These are phyloP conservation scores for Drosophila mettleri DNA, from an alignment of 2,888 invertebrate genomes.

Conservation along the genomic window DNA sequence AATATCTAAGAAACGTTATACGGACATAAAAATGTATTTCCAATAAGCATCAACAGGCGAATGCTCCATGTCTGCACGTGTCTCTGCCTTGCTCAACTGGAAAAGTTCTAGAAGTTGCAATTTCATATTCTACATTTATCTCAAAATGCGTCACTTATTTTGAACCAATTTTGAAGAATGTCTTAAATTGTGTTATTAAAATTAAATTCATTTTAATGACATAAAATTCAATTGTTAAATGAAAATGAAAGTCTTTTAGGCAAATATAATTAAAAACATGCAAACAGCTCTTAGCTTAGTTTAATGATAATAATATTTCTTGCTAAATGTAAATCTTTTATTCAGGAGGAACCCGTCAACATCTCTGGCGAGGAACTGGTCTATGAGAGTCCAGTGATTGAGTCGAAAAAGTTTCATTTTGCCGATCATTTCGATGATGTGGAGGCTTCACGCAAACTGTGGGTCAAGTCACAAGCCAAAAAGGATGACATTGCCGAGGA, in stretches of 20 bases:
- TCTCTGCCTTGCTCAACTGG: not conserved
- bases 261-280: too few relatives aligned
- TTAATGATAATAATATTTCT: not conserved
- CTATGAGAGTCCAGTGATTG: slow-evolving; percentile 90
- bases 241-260: too few relatives aligned
- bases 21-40: not conserved
- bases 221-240: too few relatives aligned
- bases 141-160: not conserved
- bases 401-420: slow-evolving; percentile 89
- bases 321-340: slow-evolving; percentile 13
- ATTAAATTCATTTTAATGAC: too few relatives aligned
- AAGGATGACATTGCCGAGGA: slow-evolving; percentile 95
- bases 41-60: not conserved
- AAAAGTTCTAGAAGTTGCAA: not conserved
- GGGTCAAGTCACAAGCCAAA: slow-evolving; percentile 95
- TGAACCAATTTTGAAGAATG: too few relatives aligned
- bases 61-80: not conserved
- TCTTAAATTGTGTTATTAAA: too few relatives aligned
- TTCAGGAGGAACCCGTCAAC: slow-evolving; percentile 63
- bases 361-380: slow-evolving; percentile 69
- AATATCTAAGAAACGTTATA: not conserved
- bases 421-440: slow-evolving; percentile 95
- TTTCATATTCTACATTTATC: not conserved
- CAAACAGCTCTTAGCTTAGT: too few relatives aligned
- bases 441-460: slow-evolving; percentile 89